These are phyloP conservation scores for Diplazon laetatorius DNA, from an alignment of 2,888 invertebrate genomes.

Conservation along the genomic window DNA sequence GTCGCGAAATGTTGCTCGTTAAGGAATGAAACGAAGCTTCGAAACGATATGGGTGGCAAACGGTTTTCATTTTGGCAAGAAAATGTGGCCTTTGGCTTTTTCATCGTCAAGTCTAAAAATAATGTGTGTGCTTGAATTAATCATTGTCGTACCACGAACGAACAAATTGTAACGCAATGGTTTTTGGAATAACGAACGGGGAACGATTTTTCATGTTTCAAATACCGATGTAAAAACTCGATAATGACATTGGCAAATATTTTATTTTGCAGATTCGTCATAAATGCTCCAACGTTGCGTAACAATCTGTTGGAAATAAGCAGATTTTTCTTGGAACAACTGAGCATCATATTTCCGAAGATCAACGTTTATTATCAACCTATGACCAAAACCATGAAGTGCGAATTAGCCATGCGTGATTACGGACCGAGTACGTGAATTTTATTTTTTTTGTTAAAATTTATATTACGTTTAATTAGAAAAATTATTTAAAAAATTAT, in stretches of 20 bases:
- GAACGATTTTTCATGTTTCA: not conserved
- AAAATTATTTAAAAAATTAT: too few species aligned
- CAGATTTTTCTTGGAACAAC: conserved; percentile 85
- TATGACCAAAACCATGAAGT: conserved; percentile 80
- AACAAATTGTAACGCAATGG: not conserved
- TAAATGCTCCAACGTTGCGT: conserved; percentile 88
- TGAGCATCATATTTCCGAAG: conserved; percentile 83
- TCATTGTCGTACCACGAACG: conserved; percentile 7
- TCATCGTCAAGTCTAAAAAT: not conserved
- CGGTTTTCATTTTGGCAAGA: not conserved
- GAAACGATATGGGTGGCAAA: not conserved
- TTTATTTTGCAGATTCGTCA: conserved; percentile 85
- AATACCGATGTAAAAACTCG: not conserved
- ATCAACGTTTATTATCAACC: conserved; percentile 80
- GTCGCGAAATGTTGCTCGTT: conserved; percentile 16
- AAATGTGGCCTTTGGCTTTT: not conserved
- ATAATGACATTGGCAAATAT: not conserved
- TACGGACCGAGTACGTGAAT: conserved; percentile 84
- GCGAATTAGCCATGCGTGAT: conserved; percentile 87
- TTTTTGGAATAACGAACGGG: not conserved
- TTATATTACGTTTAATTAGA: conserved; percentile 23
- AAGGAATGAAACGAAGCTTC: conserved; percentile 3
- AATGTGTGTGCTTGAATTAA: conserved; percentile 14
- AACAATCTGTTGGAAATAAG: conserved; percentile 86
- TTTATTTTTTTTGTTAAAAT: conserved; percentile 12